A percentile compares a stretch with the other conserved stretches of the same genome.
Evolutionary conservation across 2,113 vertebrate genomes (phyloP).

Genomic region (Cynocephalus volans): DNA sequence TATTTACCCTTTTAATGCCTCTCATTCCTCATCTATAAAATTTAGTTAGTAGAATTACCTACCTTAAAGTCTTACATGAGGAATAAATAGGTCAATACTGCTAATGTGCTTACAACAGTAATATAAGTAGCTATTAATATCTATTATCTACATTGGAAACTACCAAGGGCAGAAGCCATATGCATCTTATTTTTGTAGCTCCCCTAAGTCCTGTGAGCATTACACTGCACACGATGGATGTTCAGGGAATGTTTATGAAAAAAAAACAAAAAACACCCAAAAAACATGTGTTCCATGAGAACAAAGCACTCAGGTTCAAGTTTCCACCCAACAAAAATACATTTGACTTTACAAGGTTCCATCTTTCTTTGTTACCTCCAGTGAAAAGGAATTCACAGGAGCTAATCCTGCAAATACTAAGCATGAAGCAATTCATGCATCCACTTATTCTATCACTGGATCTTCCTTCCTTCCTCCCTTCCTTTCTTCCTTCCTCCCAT

Average conservation of each 20-base stretch:
- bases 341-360: accelerated
- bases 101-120: not conserved
- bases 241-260: not conserved
- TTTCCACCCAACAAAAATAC: not conserved
- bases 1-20: not conserved
- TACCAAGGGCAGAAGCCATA: not conserved
- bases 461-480: accelerated
- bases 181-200: accelerated
- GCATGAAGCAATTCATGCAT: accelerated
- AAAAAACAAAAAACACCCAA: too few relatives aligned
- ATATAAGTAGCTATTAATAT: not conserved
- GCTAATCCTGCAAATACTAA: accelerated
- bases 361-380: not conserved
- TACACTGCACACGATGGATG: accelerated
- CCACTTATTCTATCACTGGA: accelerated
- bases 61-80: not conserved
- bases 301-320: too few relatives aligned
- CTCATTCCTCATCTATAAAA: not conserved
- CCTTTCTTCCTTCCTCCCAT: not conserved
- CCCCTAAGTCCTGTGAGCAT: accelerated
- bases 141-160: accelerated
- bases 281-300: accelerated
- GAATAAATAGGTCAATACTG: accelerated
- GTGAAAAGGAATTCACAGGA: not conserved
- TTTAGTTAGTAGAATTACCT: not conserved